phyloP scores from a whole-genome alignment of 2,797 vertebrate genomes.

The Furcifer pardalis region DNA sequence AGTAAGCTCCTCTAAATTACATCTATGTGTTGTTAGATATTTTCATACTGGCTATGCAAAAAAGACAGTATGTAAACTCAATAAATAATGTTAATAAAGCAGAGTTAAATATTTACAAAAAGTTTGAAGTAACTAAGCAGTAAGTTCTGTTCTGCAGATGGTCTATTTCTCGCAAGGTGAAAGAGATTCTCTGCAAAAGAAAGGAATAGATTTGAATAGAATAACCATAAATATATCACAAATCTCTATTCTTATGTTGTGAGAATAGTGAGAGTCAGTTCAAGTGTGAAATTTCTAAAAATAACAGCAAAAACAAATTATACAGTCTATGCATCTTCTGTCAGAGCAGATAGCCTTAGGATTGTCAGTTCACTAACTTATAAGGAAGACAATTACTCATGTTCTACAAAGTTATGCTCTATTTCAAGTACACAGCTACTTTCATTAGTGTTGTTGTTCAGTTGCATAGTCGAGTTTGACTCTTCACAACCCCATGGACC shows the following conservation, averaged over 20 bases:
- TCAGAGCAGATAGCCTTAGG: background rate
- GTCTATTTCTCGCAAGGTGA: background rate
- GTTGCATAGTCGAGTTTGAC: too few species aligned
- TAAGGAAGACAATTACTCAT: background rate
- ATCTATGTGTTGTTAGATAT: too few species aligned
- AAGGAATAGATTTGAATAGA: background rate
- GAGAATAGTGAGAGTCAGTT: background rate
- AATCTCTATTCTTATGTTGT: background rate
- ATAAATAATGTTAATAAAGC: background rate
- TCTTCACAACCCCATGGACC: too few species aligned
- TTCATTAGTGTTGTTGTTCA: too few species aligned
- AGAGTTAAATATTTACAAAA: background rate
- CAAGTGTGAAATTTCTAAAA: background rate
- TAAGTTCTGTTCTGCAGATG: background rate
- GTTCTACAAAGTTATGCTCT: background rate
- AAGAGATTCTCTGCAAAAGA: background rate
- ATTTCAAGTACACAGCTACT: background rate
- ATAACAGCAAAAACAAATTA: background rate
- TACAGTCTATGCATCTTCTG: background rate
- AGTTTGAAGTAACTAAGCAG: background rate
- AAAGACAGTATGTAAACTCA: background rate
- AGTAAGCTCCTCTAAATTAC: too few species aligned
- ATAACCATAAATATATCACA: background rate
- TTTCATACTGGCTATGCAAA: background rate
- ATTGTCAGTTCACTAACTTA: background rate